Percentiles rank a stretch among this genome's conserved stretches.
Conservation (phyloP, 2,113 vertebrate genomes). For the Lagopus leucura region DNA sequence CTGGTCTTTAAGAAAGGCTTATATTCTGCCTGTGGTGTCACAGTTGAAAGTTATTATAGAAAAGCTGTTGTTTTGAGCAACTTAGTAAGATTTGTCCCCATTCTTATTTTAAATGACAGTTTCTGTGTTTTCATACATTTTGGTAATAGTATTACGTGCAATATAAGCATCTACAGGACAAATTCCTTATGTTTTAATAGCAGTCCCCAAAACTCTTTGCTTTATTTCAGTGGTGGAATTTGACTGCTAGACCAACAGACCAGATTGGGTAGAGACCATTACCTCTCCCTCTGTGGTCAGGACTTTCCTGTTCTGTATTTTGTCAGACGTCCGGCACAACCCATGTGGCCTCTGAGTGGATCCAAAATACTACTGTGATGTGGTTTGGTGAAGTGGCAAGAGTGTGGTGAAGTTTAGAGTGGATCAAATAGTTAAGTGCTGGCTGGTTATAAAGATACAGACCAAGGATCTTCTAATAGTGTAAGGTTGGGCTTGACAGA, state of each 20-base stretch:
- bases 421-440: background rate
- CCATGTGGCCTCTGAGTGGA: background rate
- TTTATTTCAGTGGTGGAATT: background rate
- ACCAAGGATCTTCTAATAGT: background rate
- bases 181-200: background rate
- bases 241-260: background rate
- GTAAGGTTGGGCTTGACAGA: background rate
- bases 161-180: background rate
- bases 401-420: background rate
- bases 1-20: constrained; percentile 16
- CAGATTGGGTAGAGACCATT: background rate
- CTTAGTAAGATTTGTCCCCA: constrained; percentile 14
- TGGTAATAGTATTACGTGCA: background rate
- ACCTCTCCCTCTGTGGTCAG: background rate
- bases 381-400: background rate
- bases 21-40: constrained; percentile 41
- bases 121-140: background rate
- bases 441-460: background rate
- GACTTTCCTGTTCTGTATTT: background rate
- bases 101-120: background rate
- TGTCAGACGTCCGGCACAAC: background rate
- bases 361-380: background rate
- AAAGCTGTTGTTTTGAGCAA: constrained; percentile 8
- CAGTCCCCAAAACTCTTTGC: background rate
- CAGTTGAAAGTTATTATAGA: constrained; percentile 31